Conservation (phyloP, 2,888 invertebrate species). For the Stratiomys singularior region DNA sequence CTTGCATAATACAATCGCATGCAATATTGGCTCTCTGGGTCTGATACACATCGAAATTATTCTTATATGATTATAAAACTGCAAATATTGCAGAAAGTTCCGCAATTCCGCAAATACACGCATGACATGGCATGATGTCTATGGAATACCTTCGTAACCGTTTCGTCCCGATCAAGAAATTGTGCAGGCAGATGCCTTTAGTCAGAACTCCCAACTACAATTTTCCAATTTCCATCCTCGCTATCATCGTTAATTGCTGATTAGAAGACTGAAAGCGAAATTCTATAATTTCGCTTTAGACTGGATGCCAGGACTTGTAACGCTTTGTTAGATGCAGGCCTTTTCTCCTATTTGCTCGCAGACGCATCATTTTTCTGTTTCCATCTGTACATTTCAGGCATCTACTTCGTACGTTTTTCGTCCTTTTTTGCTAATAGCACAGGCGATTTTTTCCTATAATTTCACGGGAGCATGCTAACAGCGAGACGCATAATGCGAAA, state of each 20-base stretch:
- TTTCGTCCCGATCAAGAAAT: conserved; percentile 4
- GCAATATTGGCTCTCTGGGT: not conserved
- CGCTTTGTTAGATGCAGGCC: conserved; percentile 30
- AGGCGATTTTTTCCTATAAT: conserved; percentile 40
- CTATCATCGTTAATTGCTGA: conserved; percentile 41
- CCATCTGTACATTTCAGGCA: not conserved
- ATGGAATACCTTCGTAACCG: not conserved
- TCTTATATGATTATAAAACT: not conserved
- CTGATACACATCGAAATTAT: too few relatives aligned
- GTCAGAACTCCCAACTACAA: not conserved
- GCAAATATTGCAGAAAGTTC: conserved; percentile 20
- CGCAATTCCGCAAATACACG: not conserved
- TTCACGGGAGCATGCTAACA: conserved; percentile 27
- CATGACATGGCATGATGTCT: not conserved
- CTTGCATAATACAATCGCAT: not conserved
- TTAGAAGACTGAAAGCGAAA: conserved; percentile 31
- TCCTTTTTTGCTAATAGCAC: conserved; percentile 26
- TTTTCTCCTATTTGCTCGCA: conserved; percentile 14
- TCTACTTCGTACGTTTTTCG: not conserved
- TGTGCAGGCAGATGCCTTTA: not conserved
- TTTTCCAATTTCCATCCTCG: conserved; percentile 25
- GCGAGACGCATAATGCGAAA: conserved; percentile 43
- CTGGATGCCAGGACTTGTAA: conserved; percentile 1
- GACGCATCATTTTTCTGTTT: conserved; percentile 25
- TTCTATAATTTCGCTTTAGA: conserved; percentile 24